Base-by-base conservation (phyloP, 2,888 invertebrate species). In the Stramonita haemastoma region DNA sequence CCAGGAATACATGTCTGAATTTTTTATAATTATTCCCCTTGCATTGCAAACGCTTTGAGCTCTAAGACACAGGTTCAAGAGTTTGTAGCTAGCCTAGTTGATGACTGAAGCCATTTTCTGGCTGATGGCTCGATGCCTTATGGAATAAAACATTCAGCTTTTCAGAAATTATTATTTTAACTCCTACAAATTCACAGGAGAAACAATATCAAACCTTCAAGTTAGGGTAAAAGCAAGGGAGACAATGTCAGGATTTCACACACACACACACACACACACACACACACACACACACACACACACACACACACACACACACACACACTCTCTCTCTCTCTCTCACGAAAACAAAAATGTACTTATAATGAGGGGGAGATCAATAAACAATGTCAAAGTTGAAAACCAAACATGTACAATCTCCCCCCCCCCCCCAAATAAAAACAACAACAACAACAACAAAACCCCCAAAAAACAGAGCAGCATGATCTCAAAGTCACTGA, bases 281-380 rank as follows among this genome's bases (percentile, higher is more conserved):
- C 66, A 79, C 81, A 83, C 29, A 83, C 81, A 83, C 29, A 36
- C 81, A 36, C 81, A 81, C 36, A n/a, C 81, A 36, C 81, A 81
- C 36, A 36, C 36, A 36, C 36, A 36, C 19, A 36, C 81, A 81
- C 81, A 81, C 81, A 46, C 11, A 81, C 81, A 8, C 26, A 36
- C 34, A 36, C 36, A 81, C 81, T 1, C 17, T 32, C 79, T n/a
- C n/a, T n/a, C 46, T 8, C 46, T 8, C 46, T 46, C 46, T 1
- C 19, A 81, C 22, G 22, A 15, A 36, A 5, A 36, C 19, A 81
- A 8, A 81, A 4, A 81, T 19, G 22, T 19, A 81, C 15, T 19
- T 5, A 81, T 22, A 26, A 57, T 1, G 11, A 57, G 57, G 84
- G 13, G 57, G 57, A 84, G 57, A 84, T 46, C 22, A 34, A 19